phyloP scores from a whole-genome alignment of 1,140 invertebrate species.

The Pseudomyrmex concolor region DNA sequence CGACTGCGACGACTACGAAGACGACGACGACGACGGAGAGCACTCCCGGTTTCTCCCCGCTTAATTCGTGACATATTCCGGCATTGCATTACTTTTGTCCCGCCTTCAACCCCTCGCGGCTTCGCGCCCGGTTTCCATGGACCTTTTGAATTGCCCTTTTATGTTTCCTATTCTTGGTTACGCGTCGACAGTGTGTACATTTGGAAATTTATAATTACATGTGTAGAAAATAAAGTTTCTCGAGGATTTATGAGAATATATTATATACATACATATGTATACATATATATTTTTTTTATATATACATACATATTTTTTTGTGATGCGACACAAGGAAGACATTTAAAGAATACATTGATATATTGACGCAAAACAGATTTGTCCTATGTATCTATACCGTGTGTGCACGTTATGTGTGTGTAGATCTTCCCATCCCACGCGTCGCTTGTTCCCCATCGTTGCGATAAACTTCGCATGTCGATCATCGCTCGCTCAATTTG shows the following conservation, averaged over 20 bases:
- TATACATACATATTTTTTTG: too few species aligned
- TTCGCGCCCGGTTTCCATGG: conserved; percentile 52
- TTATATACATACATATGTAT: too few species aligned
- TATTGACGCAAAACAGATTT: background rate
- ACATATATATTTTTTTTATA: too few species aligned
- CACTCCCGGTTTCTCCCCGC: conserved; percentile 77
- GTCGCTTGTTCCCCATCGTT: background rate
- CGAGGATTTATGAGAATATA: background rate
- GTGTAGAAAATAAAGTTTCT: conserved; percentile 14
- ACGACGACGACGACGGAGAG: conserved; percentile 75
- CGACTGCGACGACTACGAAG: conserved; percentile 73
- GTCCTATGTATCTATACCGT: background rate
- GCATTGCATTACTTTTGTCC: conserved; percentile 78
- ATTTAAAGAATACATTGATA: background rate
- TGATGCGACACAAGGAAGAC: too few species aligned
- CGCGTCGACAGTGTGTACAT: conserved; percentile 43
- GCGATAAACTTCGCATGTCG: background rate
- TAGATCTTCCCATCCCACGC: too few species aligned
- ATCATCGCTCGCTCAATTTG: conserved; percentile 19
- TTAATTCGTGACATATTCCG: conserved; percentile 85
- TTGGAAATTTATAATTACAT: conserved; percentile 46
- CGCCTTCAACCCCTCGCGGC: conserved; percentile 70
- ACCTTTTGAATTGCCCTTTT: conserved; percentile 69
- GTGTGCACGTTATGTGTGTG: background rate
- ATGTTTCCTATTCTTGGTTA: conserved; percentile 70